phyloP scores from a whole-genome alignment of 2,797 vertebrate species.

The Gymnodraco acuticeps region DNA sequence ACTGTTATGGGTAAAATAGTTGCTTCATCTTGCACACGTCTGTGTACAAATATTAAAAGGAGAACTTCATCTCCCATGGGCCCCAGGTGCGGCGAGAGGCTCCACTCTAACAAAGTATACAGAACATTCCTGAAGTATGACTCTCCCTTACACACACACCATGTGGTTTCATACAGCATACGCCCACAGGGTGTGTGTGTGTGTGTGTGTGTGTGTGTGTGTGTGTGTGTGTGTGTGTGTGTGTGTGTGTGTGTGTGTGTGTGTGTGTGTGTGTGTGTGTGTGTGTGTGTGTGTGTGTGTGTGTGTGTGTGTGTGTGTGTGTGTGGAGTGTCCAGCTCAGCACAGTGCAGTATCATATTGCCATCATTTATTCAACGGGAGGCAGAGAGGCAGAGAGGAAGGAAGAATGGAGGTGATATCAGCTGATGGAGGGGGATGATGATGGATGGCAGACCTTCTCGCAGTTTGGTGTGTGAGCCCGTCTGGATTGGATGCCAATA shows the following conservation, averaged over 20 bases:
- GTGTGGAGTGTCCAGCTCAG: slow-evolving; percentile 28
- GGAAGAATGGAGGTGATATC: not conserved
- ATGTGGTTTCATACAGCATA: slow-evolving; percentile 25
- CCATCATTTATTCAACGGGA: slow-evolving; percentile 72
- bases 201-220: not conserved
- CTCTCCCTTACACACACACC: slow-evolving; percentile 3
- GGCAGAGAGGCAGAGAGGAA: not conserved
- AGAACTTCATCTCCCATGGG: slow-evolving; percentile 33
- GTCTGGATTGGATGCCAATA: not conserved
- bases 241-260: not conserved
- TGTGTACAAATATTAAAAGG: not conserved
- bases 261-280: not conserved
- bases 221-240: not conserved
- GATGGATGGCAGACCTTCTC: not conserved
- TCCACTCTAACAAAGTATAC: slow-evolving; percentile 48
- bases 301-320: not conserved
- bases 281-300: not conserved
- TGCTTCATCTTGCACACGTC: not conserved
- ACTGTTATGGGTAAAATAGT: not conserved
- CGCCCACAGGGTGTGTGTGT: slow-evolving; percentile 2
- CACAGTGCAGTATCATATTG: slow-evolving; percentile 48
- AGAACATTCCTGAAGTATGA: slow-evolving; percentile 67
- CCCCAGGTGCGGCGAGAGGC: slow-evolving; percentile 53
- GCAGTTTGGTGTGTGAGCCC: not conserved
- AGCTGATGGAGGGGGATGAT: not conserved